Base-by-base conservation (phyloP, 2,797 vertebrate genomes). In the Parotocinclus haroldoi region DNA sequence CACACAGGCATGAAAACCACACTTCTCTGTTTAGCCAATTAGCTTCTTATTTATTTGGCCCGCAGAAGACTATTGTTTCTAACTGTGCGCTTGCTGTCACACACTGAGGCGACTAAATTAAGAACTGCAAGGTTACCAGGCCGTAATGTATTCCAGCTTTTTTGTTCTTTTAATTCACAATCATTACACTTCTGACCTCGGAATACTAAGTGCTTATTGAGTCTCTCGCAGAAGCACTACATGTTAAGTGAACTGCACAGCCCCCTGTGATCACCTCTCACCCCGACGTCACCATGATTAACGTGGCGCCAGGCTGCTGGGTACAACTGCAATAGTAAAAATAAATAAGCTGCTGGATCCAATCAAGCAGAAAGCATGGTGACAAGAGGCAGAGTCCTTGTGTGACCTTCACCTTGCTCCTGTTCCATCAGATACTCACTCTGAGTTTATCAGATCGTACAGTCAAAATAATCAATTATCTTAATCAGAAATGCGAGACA, bases 271-370 rank as follows among this genome's bases (percentile, higher is more conserved):
- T 46, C 52, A 46, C 40, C 76, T 71, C 63, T 60, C 66, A 61
- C 71, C 78, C 78, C 65, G 79, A 81, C 81, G 78, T 71, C 72
- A 78, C 80, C 69, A 59, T 75, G 80, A 85, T 84, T 82, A 81
- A 71, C 78, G 76, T 61, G 65, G 65, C 57, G 55, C 71, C 74
- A 73, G 73, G 72, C 71, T 74, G 74, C 63, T 62, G 10, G 69
- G 44, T 58, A 78, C 81, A 80, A 78, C 70, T 61, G 81, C 82
- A 82, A 82, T 68, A 71, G 68, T 56, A 78, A 82, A 81, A 83
- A 78, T 70, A 75, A 81, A 83, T 72, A 76, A 68, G 39, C 16
- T 50, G 52, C 68, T 46, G 13, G 46, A 77, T 69, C 55, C 75
- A 81, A 78, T 81, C 75, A 78, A 62, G 68, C 76, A 80, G 76